Conservation (phyloP, 2,888 invertebrate species). For the Lucinisca nassula region DNA sequence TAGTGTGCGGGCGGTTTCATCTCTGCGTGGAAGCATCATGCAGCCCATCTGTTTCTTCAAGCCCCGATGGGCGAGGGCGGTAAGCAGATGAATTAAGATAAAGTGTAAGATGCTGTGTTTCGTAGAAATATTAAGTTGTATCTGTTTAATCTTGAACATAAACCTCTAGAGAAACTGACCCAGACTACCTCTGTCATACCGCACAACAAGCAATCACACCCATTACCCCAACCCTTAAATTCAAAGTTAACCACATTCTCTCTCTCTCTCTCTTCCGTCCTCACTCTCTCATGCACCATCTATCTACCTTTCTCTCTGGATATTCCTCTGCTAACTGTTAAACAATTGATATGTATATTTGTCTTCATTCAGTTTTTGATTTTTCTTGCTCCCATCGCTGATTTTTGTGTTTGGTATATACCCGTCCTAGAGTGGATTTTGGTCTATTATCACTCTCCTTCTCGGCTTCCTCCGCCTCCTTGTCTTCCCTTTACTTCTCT, state of each 20-base stretch:
- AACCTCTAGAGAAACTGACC: too few species aligned
- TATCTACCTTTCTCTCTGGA: not conserved
- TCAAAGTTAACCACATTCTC: not conserved
- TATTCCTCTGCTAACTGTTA: not conserved
- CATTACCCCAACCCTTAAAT: too few species aligned
- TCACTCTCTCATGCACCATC: not conserved
- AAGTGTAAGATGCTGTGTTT: not conserved
- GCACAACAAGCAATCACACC: too few species aligned
- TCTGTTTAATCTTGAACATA: too few species aligned
- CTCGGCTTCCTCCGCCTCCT: not conserved
- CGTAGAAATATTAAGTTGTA: too few species aligned
- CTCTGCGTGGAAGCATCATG: too few species aligned
- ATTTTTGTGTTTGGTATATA: not conserved
- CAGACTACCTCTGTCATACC: not conserved
- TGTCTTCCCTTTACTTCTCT: not conserved
- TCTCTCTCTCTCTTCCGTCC: not conserved
- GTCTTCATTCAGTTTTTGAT: not conserved
- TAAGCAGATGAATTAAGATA: not conserved
- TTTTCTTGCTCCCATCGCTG: not conserved
- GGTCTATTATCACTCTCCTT: not conserved
- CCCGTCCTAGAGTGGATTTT: not conserved
- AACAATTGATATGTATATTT: not conserved
- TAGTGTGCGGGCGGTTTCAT: too few species aligned
- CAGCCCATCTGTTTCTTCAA: too few species aligned
- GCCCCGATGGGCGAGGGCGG: too few species aligned